Conservation (phyloP, 2,888 invertebrate species). For the Drosophila mercatorum region DNA sequence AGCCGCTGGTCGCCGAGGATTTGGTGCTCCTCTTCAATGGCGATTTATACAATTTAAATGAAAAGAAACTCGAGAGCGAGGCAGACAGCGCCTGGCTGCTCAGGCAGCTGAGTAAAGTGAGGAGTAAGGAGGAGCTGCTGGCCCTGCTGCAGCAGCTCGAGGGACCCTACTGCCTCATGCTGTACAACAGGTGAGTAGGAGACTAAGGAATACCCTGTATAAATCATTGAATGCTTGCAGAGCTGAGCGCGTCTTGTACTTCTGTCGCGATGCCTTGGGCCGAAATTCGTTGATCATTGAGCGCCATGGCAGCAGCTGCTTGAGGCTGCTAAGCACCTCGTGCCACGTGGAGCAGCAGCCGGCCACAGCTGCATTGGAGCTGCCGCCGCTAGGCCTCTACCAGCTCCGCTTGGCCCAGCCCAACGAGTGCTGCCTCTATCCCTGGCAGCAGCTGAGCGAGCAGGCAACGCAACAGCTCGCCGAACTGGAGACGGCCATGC, state of each 20-base stretch:
- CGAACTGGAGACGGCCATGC: conserved; percentile 37
- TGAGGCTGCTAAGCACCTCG: conserved; percentile 70
- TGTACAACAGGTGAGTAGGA: conserved; percentile 86
- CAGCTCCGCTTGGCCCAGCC: conserved; percentile 33
- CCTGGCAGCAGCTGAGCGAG: conserved; percentile 52
- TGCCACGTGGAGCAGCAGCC: conserved; percentile 8
- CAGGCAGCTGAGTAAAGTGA: conserved; percentile 64
- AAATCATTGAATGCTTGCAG: conserved; percentile 46
- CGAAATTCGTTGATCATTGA: conserved; percentile 92
- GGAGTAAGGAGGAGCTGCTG: conserved; percentile 70
- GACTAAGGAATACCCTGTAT: background rate
- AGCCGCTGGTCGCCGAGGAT: conserved; percentile 88
- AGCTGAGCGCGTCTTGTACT: conserved; percentile 87
- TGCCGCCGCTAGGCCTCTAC: conserved; percentile 68
- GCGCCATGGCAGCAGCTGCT: conserved; percentile 36
- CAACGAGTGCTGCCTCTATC: conserved; percentile 41
- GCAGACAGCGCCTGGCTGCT: conserved; percentile 63
- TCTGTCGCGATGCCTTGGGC: conserved; percentile 94
- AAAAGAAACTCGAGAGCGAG: conserved; percentile 74
- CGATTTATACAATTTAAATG: conserved; percentile 89
- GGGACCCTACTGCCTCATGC: conserved; percentile 94
- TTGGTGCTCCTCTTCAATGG: conserved; percentile 94
- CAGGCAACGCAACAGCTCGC: conserved; percentile 36
- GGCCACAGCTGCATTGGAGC: conserved; percentile 30
- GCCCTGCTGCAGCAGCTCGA: conserved; percentile 87